These are phyloP conservation scores for Anguilla rostrata DNA, from an alignment of 2,113 vertebrate genomes.

Conservation along the genomic window DNA sequence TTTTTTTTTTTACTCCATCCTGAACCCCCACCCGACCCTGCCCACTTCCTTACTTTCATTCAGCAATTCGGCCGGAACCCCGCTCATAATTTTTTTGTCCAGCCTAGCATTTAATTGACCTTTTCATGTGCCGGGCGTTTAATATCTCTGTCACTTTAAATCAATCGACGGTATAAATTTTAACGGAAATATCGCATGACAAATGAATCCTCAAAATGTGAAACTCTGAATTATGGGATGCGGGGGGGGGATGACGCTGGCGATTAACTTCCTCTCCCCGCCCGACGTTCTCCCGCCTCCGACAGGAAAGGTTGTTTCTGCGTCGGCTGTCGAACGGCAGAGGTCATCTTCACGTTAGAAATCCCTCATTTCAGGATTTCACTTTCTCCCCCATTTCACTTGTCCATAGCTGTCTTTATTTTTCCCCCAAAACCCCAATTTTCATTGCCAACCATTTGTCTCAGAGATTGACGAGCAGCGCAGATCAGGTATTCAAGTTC, in stretches of 20 bases:
- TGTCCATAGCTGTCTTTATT: constrained; percentile 39
- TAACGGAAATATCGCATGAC: constrained; percentile 55
- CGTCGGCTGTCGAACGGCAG: constrained; percentile 39
- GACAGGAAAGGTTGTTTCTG: constrained; percentile 48
- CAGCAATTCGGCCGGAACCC: constrained; percentile 55
- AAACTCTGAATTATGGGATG: constrained; percentile 61
- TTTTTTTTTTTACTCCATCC: neutral
- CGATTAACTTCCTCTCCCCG: constrained; percentile 46
- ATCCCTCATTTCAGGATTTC: constrained; percentile 50
- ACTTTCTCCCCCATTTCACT: constrained; percentile 46
- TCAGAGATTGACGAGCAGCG: constrained; percentile 31
- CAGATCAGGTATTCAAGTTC: neutral
- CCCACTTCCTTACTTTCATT: constrained; percentile 1
- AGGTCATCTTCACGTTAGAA: constrained; percentile 52
- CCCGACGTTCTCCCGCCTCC: constrained; percentile 21
- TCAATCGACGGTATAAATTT: constrained; percentile 67
- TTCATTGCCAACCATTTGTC: constrained; percentile 42
- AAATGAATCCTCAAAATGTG: constrained; percentile 55
- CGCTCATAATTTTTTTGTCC: constrained; percentile 29
- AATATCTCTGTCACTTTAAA: constrained; percentile 66
- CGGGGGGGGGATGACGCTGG: constrained; percentile 41
- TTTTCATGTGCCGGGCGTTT: constrained; percentile 69
- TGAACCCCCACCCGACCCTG: too few species aligned
- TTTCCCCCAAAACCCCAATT: constrained; percentile 14
- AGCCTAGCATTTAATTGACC: constrained; percentile 58